Percentiles rank a stretch among this genome's conserved stretches.
phyloP scores from a whole-genome alignment of 2,113 vertebrate genomes.

The Meriones unguiculatus region DNA sequence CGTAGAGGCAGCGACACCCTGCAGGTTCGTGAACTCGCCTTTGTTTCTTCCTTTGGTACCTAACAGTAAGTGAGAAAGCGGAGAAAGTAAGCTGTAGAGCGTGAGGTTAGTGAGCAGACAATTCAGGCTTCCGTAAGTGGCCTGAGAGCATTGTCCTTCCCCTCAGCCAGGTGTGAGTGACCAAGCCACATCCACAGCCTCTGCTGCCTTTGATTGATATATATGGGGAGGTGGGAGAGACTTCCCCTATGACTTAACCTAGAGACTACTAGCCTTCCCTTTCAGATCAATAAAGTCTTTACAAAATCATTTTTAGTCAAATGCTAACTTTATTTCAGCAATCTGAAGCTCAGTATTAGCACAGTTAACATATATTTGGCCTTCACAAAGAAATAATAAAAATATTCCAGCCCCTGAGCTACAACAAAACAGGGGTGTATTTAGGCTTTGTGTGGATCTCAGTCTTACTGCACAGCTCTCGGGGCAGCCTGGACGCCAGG shows the following conservation, averaged over 20 bases:
- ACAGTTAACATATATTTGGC: constrained; percentile 12
- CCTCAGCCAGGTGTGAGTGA: neutral
- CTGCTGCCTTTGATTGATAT: neutral
- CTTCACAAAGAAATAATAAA: constrained; percentile 45
- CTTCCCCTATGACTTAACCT: neutral
- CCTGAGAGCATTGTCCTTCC: constrained; percentile 19
- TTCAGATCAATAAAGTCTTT: neutral
- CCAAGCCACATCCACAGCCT: neutral
- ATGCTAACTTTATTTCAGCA: neutral
- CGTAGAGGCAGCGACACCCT: constrained; percentile 96
- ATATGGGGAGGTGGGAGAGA: neutral
- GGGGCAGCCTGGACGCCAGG: neutral
- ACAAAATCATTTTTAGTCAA: constrained; percentile 22
- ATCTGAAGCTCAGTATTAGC: neutral
- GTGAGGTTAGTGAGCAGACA: constrained; percentile 15
- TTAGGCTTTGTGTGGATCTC: constrained; percentile 21
- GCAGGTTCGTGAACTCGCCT: constrained; percentile 99
- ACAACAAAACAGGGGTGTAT: neutral
- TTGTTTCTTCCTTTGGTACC: constrained; percentile 99
- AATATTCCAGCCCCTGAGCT: neutral
- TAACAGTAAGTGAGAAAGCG: constrained; percentile 83
- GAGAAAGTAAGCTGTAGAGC: constrained; percentile 68
- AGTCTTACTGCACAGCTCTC: neutral
- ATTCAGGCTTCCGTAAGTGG: neutral
- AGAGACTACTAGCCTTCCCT: neutral